Evolutionary conservation across 2,888 invertebrate genomes (phyloP).

Genomic region (Syritta pipiens): DNA sequence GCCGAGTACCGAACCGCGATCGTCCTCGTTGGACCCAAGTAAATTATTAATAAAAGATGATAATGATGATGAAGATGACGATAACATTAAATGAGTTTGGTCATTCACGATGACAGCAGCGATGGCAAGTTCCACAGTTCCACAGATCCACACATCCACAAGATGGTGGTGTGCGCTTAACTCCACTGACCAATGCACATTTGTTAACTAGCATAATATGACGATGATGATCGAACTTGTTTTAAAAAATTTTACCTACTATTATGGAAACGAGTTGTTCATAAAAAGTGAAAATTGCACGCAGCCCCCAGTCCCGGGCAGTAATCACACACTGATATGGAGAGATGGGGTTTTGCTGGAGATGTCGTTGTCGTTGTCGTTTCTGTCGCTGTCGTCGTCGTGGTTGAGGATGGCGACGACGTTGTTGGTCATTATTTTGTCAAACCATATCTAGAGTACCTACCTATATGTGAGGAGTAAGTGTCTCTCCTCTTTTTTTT

Average conservation of each 20-base stretch:
- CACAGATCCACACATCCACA: too few species aligned
- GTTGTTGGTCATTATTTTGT: constrained; percentile 69
- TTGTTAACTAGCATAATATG: constrained; percentile 62
- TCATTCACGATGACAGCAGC: constrained; percentile 47
- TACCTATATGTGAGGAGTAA: constrained; percentile 55
- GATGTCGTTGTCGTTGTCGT: constrained; percentile 28
- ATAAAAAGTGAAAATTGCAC: constrained; percentile 70
- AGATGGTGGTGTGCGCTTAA: background rate
- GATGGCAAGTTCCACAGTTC: constrained; percentile 54
- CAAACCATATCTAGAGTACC: constrained; percentile 69
- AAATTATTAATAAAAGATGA: constrained; percentile 65
- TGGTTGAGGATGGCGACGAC: constrained; percentile 59
- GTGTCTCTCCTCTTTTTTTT: constrained; percentile 39
- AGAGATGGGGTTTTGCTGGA: constrained; percentile 51
- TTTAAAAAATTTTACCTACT: constrained; percentile 54
- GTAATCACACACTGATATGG: constrained; percentile 60
- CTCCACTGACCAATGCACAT: constrained; percentile 42
- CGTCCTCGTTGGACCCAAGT: too few species aligned
- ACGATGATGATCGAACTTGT: constrained; percentile 67
- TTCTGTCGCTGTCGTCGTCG: constrained; percentile 45
- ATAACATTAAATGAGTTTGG: constrained; percentile 67
- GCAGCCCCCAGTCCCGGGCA: constrained; percentile 50
- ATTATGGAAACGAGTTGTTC: constrained; percentile 69
- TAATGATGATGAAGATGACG: constrained; percentile 67
- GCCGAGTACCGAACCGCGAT: too few species aligned